Evolutionary conservation across 2,797 vertebrate species (phyloP).

Genomic region (Agapornis canus): DNA sequence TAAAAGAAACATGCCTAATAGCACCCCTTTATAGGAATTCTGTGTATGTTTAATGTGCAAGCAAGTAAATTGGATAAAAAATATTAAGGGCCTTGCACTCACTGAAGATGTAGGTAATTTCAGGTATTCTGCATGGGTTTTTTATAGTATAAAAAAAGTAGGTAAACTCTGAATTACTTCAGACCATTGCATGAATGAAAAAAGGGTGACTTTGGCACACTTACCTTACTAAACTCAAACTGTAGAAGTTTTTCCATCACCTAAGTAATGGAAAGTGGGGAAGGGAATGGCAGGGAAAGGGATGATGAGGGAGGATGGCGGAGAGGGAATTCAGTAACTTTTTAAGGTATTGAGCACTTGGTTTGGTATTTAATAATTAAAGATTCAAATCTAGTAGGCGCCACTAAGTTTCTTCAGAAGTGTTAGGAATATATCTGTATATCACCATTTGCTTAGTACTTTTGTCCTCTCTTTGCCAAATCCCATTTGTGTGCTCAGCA

Average conservation of each 20-base stretch:
- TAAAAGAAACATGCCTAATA: background rate
- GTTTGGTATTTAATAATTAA: background rate
- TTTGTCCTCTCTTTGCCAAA: background rate
- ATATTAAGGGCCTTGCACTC: background rate
- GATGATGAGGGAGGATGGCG: background rate
- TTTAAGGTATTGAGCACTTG: background rate
- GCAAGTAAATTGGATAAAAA: background rate
- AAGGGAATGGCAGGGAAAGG: accelerated
- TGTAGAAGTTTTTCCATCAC: background rate
- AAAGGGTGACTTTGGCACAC: background rate
- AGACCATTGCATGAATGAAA: background rate
- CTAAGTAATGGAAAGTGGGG: background rate
- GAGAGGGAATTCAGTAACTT: background rate
- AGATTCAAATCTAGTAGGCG: background rate
- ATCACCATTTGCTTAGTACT: background rate
- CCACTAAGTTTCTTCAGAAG: background rate
- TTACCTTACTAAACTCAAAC: background rate
- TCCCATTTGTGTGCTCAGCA: slow-evolving; percentile 16
- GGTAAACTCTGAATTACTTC: background rate
- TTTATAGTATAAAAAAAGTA: background rate
- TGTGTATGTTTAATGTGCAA: background rate
- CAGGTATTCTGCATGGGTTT: background rate
- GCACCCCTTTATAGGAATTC: background rate
- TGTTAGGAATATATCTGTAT: background rate
- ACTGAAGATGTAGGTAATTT: background rate